phyloP scores from a whole-genome alignment of 2,888 invertebrate species.

The Neelides folsomi region DNA sequence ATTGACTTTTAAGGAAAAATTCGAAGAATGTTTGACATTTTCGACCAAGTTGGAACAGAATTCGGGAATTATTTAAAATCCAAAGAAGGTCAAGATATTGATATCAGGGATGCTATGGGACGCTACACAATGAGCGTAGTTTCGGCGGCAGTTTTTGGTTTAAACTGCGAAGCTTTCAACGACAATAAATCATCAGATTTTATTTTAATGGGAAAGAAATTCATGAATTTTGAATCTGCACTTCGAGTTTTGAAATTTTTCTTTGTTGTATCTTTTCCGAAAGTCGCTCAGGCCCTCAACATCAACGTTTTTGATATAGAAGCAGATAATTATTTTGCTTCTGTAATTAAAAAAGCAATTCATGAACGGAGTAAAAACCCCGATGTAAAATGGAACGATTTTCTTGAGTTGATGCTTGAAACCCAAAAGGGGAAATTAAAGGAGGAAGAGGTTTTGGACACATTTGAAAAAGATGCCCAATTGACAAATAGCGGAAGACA shows the following conservation, averaged over 20 bases:
- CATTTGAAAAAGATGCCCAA: slow-evolving; percentile 7
- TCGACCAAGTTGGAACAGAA: slow-evolving; percentile 5
- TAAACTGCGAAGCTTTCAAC: slow-evolving; percentile 31
- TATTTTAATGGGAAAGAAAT: slow-evolving; percentile 13
- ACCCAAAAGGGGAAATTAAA: neutral
- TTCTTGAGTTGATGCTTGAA: slow-evolving; percentile 8
- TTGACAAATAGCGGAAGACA: neutral
- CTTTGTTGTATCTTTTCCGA: slow-evolving; percentile 1
- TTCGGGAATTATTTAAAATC: slow-evolving; percentile 4
- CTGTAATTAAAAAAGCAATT: slow-evolving; percentile 5
- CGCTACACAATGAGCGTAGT: slow-evolving; percentile 33
- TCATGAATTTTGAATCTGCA: neutral
- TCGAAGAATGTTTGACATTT: too few species aligned
- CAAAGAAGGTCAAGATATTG: slow-evolving; percentile 2
- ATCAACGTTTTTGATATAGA: slow-evolving; percentile 1
- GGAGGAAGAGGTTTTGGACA: neutral
- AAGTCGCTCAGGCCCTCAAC: neutral
- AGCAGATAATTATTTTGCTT: slow-evolving; percentile 1
- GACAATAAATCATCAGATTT: neutral
- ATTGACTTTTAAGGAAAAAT: too few species aligned
- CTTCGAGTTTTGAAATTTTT: neutral
- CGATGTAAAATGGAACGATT: slow-evolving; percentile 6
- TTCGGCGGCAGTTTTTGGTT: slow-evolving; percentile 39
- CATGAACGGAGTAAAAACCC: slow-evolving; percentile 1
- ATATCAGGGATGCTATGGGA: slow-evolving; percentile 1